Conservation (phyloP, 2,797 vertebrate genomes). For the Sebastes minor region DNA sequence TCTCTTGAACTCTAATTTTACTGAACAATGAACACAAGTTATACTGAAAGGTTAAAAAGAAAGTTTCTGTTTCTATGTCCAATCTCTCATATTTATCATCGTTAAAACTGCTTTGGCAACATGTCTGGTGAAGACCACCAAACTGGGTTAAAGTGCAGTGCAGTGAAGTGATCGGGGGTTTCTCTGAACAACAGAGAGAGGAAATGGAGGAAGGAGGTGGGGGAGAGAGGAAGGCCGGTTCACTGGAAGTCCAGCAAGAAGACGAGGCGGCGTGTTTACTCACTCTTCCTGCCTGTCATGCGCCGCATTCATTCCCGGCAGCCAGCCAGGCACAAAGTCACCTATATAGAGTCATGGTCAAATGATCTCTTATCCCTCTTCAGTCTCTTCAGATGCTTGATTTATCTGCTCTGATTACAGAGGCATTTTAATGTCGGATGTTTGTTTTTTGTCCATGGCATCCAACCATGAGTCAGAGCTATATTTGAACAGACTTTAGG, state of each 20-base stretch:
- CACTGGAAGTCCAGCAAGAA: slow-evolving; percentile 36
- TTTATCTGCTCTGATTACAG: slow-evolving; percentile 60
- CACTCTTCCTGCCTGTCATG: slow-evolving; percentile 36
- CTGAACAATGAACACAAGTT: neutral
- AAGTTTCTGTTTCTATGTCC: no score
- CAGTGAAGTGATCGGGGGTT: neutral
- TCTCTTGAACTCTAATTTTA: neutral
- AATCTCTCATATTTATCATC: neutral
- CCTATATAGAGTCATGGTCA: neutral
- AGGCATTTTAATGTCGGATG: slow-evolving; percentile 55
- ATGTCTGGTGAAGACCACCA: neutral
- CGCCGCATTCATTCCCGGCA: slow-evolving; percentile 41
- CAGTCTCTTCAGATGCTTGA: slow-evolving; percentile 26
- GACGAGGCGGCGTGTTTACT: slow-evolving; percentile 36
- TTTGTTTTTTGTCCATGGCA: slow-evolving; percentile 3
- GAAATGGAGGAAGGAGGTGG: slow-evolving; percentile 33
- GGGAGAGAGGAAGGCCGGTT: slow-evolving; percentile 32
- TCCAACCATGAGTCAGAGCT: slow-evolving; percentile 50
- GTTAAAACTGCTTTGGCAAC: neutral
- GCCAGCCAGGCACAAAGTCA: neutral
- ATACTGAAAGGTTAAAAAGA: neutral
- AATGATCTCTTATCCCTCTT: slow-evolving; percentile 5
- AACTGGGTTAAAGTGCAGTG: neutral
- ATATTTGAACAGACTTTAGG: slow-evolving; percentile 60
- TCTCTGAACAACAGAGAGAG: slow-evolving; percentile 39